A percentile compares a stretch with the other conserved stretches of the same genome.
Conservation (phyloP, 2,113 vertebrate genomes). For the Lethenteron reissneri region DNA sequence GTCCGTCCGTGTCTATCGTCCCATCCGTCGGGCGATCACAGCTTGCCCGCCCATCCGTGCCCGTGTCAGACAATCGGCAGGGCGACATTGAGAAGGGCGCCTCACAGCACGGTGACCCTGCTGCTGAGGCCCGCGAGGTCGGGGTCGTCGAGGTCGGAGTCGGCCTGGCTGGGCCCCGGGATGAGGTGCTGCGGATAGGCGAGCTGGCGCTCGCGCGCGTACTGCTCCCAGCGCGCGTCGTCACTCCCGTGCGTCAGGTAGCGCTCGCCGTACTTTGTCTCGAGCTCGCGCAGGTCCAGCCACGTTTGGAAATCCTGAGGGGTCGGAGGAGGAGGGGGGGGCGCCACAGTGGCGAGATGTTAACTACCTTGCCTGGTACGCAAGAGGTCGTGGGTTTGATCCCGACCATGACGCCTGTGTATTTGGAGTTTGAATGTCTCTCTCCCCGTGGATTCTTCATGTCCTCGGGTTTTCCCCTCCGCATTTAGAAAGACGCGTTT, state of each 20-base stretch:
- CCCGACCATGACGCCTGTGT: too few relatives aligned
- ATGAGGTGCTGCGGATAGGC: constrained; percentile 35
- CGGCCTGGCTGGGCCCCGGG: constrained; percentile 17
- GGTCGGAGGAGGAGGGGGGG: background rate
- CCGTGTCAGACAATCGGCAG: too few relatives aligned
- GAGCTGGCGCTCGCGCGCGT: constrained; percentile 29
- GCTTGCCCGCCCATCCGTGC: too few relatives aligned
- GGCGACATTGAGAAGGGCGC: background rate
- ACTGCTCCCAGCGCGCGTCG: constrained; percentile 55
- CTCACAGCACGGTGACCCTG: constrained; percentile 60
- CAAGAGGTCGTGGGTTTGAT: too few relatives aligned
- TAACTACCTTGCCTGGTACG: too few relatives aligned
- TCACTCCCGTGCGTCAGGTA: constrained; percentile 79
- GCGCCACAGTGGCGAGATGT: background rate
- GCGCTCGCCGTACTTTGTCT: constrained; percentile 45
- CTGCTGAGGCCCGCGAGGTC: constrained; percentile 56
- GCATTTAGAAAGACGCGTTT: too few relatives aligned
- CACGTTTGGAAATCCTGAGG: constrained; percentile 57
- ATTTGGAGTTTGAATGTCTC: too few relatives aligned
- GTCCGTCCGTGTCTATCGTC: too few relatives aligned
- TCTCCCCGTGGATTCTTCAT: too few relatives aligned
- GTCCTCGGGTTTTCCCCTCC: too few relatives aligned
- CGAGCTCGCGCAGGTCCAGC: constrained; percentile 60
- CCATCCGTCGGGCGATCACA: too few relatives aligned
- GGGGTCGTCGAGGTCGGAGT: constrained; percentile 20